Base-by-base conservation (phyloP, 2,888 invertebrate genomes). In the Drosophila algonquin region DNA sequence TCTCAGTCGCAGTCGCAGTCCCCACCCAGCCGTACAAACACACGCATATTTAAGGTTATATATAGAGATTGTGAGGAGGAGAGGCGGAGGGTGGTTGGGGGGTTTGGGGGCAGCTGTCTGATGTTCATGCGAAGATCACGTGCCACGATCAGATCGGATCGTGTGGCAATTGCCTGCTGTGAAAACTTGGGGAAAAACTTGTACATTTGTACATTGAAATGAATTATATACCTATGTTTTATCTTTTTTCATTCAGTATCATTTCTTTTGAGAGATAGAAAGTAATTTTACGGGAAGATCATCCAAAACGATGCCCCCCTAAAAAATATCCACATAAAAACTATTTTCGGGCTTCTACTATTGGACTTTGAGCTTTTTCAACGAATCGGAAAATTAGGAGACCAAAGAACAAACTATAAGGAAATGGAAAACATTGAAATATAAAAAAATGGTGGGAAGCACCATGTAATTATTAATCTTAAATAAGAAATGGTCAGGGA, bases 111-210 rank as follows among this genome's bases (percentile, higher is more conserved):
- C 65, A 59, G 35, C 48, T 59, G 58, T 54, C 46, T 7, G 47
- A 44, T 73, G 79, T 58, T 59, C 84, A 87, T 80, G 82, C 81
- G 52, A 45, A 16, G 51, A 67, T 76, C 84, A 87, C 84, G 86
- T 85, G 84, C 58, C 60, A 47, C 52, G 56, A 48, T 73, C 63
- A 24, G 54, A 65, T 73, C 73, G 59, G 54, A 65, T 73, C 73
- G 59, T 40, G 55, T 18, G 35, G 61, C 16, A 51, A 54, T 54
- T 47, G 67, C 63, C 56, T 69, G 61, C 12, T 72, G 69, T 69
- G 70, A 75, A 71, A 73, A 77, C 73, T 46, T 6, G 2, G 30
- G 46, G 46, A 21, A 58, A 58, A 53, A 32, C 40, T 14, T 30
- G n/a, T 53, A 32, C 27, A 55, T 16, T 21, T 40, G 30, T 21